phyloP scores from a whole-genome alignment of 2,113 vertebrate species.

The Apistogramma diplotaenia region DNA sequence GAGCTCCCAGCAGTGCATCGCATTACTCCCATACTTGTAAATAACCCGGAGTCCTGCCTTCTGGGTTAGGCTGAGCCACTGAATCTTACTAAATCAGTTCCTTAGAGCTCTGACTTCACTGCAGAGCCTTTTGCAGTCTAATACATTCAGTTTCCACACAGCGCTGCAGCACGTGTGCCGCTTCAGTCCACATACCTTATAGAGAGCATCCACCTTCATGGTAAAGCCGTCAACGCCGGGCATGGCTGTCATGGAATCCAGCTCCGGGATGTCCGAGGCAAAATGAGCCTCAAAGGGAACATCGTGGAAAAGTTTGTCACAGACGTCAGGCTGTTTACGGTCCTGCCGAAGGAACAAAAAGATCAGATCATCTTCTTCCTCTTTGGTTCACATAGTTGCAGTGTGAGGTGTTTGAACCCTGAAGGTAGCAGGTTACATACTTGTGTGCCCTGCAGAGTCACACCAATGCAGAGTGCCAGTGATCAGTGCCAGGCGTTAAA shows the following conservation, averaged over 20 bases:
- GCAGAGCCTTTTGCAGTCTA: too few species aligned
- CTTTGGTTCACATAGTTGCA: not conserved
- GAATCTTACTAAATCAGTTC: too few species aligned
- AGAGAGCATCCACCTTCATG: conserved; percentile 95
- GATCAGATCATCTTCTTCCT: too few species aligned
- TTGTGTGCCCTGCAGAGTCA: not conserved
- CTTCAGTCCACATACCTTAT: conserved; percentile 81
- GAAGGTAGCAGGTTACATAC: not conserved
- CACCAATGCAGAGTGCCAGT: not conserved
- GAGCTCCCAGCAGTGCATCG: too few species aligned
- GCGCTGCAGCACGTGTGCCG: accelerated
- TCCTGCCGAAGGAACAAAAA: conserved; percentile 75
- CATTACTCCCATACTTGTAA: too few species aligned
- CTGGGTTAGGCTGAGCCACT: too few species aligned
- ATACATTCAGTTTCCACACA: not conserved
- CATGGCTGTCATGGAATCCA: conserved; percentile 84
- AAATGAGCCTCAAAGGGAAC: conserved; percentile 94
- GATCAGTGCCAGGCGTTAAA: not conserved
- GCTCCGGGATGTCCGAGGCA: conserved; percentile 84
- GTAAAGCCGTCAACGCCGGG: conserved; percentile 95
- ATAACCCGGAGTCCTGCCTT: too few species aligned
- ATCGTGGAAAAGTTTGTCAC: conserved; percentile 89
- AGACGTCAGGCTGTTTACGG: conserved; percentile 91
- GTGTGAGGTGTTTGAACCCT: not conserved
- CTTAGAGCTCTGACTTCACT: too few species aligned